phyloP scores from a whole-genome alignment of 2,888 invertebrate species.

The Rotaria macrura region DNA sequence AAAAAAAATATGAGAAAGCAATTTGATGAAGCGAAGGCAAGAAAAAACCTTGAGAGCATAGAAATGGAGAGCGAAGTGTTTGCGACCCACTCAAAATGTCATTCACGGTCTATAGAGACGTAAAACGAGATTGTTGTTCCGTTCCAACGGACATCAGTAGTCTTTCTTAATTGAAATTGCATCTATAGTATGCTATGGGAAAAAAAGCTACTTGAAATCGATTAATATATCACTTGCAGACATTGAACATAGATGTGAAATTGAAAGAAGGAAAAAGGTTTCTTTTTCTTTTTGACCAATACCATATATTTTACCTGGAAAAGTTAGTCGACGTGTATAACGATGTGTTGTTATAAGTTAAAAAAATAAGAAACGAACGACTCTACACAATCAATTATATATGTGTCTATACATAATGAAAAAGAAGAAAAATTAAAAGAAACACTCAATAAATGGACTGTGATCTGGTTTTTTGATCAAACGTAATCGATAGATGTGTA shows the following conservation, averaged over 20 bases:
- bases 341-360: neutral
- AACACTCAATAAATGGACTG: neutral
- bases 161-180: neutral
- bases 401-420: neutral
- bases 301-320: neutral
- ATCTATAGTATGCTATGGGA: neutral
- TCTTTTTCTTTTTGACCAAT: neutral
- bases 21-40: too few species aligned
- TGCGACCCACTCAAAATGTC: neutral
- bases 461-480: neutral
- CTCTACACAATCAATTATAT: neutral
- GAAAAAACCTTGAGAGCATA: neutral
- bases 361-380: neutral
- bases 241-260: neutral
- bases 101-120: neutral
- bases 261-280: neutral
- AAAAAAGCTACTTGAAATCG: neutral
- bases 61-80: constrained; percentile 1
- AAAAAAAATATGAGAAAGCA: neutral
- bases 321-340: neutral
- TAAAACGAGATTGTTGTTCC: neutral
- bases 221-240: neutral
- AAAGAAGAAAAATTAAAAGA: neutral
- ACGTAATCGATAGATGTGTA: neutral
- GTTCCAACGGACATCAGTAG: neutral